phyloP scores from a whole-genome alignment of 2,797 vertebrate species.

The Eptatretus atami region DNA sequence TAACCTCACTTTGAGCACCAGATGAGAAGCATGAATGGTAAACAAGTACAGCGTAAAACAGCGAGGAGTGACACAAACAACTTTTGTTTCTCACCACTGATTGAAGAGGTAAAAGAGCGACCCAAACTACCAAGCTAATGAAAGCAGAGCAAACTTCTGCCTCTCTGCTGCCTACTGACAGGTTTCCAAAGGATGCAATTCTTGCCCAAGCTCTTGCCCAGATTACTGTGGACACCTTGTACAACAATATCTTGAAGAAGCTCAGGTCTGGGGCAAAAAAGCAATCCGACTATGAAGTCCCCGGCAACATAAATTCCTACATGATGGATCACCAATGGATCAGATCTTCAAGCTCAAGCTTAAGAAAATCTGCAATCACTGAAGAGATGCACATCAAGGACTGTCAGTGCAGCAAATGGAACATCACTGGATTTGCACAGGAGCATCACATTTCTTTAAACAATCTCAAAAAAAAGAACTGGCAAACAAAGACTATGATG shows the following conservation, averaged over 20 bases:
- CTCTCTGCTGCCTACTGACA: constrained; percentile 17
- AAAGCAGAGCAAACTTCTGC: constrained; percentile 14
- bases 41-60: constrained; percentile 20
- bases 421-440: constrained; percentile 16
- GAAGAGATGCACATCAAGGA: constrained; percentile 11
- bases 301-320: constrained; percentile 20
- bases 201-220: constrained; percentile 34
- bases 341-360: constrained; percentile 29
- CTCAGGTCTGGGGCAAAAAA: constrained; percentile 19
- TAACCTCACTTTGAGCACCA: no score
- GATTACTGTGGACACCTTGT: constrained; percentile 26
- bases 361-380: constrained; percentile 14
- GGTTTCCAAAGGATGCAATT: constrained; percentile 17
- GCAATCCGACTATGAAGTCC: constrained; percentile 18
- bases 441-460: constrained; percentile 19
- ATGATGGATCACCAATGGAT: constrained; percentile 25
- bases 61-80: constrained; percentile 17
- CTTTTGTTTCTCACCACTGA: constrained; percentile 21
- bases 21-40: constrained; percentile 20
- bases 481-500: constrained; percentile 13
- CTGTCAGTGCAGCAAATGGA: constrained; percentile 12
- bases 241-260: constrained; percentile 15
- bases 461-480: constrained; percentile 21
- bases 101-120: constrained; percentile 18
- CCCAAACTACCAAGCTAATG: no score